Base-by-base conservation (phyloP, 2,888 invertebrate species). In the Callinectes sapidus region DNA sequence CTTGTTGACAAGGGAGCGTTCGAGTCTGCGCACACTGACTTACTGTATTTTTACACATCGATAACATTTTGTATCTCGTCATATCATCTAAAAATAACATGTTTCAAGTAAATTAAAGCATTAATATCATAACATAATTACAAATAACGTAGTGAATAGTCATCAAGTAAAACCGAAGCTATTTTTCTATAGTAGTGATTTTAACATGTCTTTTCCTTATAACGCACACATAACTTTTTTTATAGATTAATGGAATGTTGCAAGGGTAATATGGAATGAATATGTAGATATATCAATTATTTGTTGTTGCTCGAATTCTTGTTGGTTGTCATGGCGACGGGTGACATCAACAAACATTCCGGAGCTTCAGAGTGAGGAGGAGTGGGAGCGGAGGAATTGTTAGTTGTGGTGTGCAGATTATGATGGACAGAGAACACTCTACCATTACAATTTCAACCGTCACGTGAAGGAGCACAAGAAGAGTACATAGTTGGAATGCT, bases 261-360 rank as follows among this genome's bases (percentile, higher is more conserved):
- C 6, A 61, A 6, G 18, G 13, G 18, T 14, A 23, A 61, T 23
- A 23, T 23, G 18, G 18, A 3, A 61, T 61, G 6, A 61, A 18
- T 23, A 61, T 61, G 23, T 23, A 61, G 23, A 61, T 61, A 61
- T 61, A 0, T 23, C 16, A 61, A 18, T 86, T 35, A 39, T 86
- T 39, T 23, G 18, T 88, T 23, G 0, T 8, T 10, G 1, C 0
- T 71, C 28, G 71, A 71, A 28, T 28, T n/a, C 23, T 71, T 48
- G 10, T 48, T 28, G 71, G 88, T 88, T 55, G 88, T 54, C 61
- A 88, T 88, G 88, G 88, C 35, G n/a, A 88, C 88, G n/a, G 55
- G 28, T 61, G 18, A 61, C 81, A 32, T n/a, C 81, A 81, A 81
- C 71, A 71, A 71, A 71, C 81, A 81, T 81, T 81, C 81, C 81